Evolutionary conservation across 2,888 invertebrate genomes (phyloP), one percentile per base, ranked within the genome.

Genomic region (Mythimna impura): DNA sequence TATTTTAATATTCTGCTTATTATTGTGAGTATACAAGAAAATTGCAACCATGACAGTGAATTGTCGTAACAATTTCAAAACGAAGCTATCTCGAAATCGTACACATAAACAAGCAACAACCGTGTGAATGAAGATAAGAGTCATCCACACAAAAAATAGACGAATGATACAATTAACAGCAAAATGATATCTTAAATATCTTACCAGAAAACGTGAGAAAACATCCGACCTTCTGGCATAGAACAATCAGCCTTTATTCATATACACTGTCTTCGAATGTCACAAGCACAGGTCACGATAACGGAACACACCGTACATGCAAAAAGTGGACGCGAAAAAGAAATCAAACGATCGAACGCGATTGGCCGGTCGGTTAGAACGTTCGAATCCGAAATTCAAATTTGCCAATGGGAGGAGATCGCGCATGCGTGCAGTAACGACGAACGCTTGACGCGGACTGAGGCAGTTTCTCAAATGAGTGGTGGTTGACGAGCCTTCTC

Each of bases 391-490:
- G 91, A 92, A 92, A 93, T 94, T 94, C 88, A 89, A 94, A 94
- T 89, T 82, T 84, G 83, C 93, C 90, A 93, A 94, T 92, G 73
- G 73, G 78, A 76, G 66, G 61, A 66, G 66, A 79, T 85, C 90
- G 89, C 90, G 89, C 90, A 90, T 92, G 93, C 94, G 93, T 93
- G 89, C 88, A 86, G 76, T 90, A 84, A 85, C 91, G 86, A 89
- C 93, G 89, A 91, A 91, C 91, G 94, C 90, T 92, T 91, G 93
- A 91, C 93, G 92, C 92, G 84, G 90, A 94, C 93, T 93, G 91
- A 92, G 89, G 93, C 86, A 91, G 93, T 94, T 94, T 94, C 94
- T 94, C 92, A 93, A 94, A 93, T 91, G 92, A 94, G 89, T 92
- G 92, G 91, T 91, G 89, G 91, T 91, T 87, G 86, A 85, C 91